Conservation (phyloP, 2,797 vertebrate species). For the Benthosema pterotum region DNA sequence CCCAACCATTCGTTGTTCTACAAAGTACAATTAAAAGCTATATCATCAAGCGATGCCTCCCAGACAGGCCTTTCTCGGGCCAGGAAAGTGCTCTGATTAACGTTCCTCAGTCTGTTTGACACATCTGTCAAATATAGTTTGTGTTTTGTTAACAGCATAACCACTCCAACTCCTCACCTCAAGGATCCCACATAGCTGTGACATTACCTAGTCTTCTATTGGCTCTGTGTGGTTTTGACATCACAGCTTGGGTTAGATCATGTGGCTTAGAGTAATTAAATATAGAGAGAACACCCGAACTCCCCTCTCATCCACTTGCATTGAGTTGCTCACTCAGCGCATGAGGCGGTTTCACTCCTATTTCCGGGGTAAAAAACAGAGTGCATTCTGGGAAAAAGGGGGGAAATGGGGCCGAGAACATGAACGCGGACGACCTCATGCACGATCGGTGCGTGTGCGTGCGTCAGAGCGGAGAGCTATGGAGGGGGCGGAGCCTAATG, state of each 20-base stretch:
- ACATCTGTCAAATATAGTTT: slow-evolving; percentile 13
- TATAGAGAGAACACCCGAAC: too few relatives aligned
- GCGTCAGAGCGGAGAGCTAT: too few relatives aligned
- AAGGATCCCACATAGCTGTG: slow-evolving; percentile 25
- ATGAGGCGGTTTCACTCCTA: too few relatives aligned
- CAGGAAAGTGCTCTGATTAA: slow-evolving; percentile 25
- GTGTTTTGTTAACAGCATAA: slow-evolving; percentile 20
- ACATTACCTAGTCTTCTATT: slow-evolving; percentile 39
- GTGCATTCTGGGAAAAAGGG: too few relatives aligned
- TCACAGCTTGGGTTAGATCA: slow-evolving; percentile 9
- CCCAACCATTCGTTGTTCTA: slow-evolving; percentile 20
- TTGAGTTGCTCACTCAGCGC: too few relatives aligned
- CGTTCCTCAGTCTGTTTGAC: slow-evolving; percentile 1
- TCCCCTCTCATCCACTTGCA: too few relatives aligned
- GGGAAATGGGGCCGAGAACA: too few relatives aligned
- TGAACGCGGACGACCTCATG: too few relatives aligned
- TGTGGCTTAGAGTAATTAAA: slow-evolving; percentile 16
- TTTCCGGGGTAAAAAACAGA: too few relatives aligned
- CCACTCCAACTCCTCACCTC: slow-evolving; percentile 24
- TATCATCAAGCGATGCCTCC: slow-evolving; percentile 17
- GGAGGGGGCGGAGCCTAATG: too few relatives aligned
- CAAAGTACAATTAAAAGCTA: slow-evolving; percentile 43
- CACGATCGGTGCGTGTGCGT: too few relatives aligned
- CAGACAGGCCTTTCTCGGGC: neutral
- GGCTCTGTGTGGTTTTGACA: slow-evolving; percentile 4